Percentiles rank a stretch among this genome's conserved stretches.
Evolutionary conservation across 2,888 invertebrate genomes (phyloP).

Genomic region (Himalopsyche kuldschensis): DNA sequence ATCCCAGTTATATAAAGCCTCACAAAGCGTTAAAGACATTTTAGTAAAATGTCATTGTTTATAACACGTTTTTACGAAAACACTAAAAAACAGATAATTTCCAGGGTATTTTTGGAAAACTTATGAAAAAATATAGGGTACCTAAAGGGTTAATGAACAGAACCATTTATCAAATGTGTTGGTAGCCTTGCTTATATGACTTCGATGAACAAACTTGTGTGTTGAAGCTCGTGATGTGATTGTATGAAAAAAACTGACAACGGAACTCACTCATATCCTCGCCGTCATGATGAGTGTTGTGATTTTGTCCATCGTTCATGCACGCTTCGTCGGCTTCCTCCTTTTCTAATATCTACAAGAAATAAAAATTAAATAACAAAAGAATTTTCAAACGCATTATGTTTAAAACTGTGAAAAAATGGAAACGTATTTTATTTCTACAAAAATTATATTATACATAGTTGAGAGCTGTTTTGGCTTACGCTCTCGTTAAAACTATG

Average conservation of each 20-base stretch:
- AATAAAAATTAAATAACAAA: background rate
- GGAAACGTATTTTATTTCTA: too few species aligned
- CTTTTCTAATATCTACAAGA: slow-evolving; percentile 55
- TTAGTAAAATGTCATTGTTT: too few species aligned
- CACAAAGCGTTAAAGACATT: too few species aligned
- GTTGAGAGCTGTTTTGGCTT: too few species aligned
- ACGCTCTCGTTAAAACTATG: too few species aligned
- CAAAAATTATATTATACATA: too few species aligned
- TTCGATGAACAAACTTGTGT: background rate
- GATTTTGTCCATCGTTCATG: slow-evolving; percentile 42
- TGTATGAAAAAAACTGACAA: background rate
- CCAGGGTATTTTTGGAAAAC: too few species aligned
- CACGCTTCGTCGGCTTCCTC: slow-evolving; percentile 57
- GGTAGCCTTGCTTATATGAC: background rate
- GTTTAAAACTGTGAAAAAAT: too few species aligned
- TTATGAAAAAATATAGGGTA: background rate
- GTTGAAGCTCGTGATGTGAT: background rate
- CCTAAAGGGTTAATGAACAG: background rate
- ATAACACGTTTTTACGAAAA: too few species aligned
- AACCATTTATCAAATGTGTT: background rate
- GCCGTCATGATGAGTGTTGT: slow-evolving; percentile 53
- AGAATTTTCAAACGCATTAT: too few species aligned
- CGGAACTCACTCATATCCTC: slow-evolving; percentile 44
- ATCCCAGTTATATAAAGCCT: too few species aligned
- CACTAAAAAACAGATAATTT: too few species aligned